These are phyloP conservation scores for Orthochromis malagaraziensis DNA, from an alignment of 2,113 vertebrate genomes.

Conservation along the genomic window DNA sequence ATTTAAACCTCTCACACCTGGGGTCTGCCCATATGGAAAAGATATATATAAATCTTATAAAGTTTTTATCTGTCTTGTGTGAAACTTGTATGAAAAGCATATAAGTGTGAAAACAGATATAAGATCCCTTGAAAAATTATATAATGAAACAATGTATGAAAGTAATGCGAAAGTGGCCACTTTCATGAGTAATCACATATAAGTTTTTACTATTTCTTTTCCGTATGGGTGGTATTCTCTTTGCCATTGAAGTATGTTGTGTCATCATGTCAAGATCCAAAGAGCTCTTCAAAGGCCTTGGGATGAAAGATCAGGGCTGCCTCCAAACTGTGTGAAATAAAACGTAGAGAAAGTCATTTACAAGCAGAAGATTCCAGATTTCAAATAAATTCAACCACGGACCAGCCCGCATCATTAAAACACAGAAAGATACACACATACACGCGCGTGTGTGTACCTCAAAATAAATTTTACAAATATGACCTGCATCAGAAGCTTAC, in stretches of 20 bases:
- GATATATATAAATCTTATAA: too few species aligned
- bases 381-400: neutral
- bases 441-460: rapidly evolving
- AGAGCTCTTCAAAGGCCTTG: neutral
- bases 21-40: neutral
- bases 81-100: too few species aligned
- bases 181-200: too few species aligned
- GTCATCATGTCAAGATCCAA: neutral
- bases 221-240: neutral
- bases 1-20: neutral
- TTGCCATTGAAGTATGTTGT: neutral
- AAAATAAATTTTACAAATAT: neutral
- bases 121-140: too few species aligned
- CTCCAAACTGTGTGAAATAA: neutral
- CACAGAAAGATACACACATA: neutral
- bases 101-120: too few species aligned
- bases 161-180: too few species aligned
- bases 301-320: neutral
- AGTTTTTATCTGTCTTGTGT: too few species aligned
- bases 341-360: neutral
- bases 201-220: too few species aligned
- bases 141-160: too few species aligned
- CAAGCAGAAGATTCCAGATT: neutral
- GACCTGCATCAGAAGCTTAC: neutral
- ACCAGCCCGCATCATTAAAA: neutral